Percentiles rank a stretch among this genome's conserved stretches.
These are phyloP conservation scores for Thermophis baileyi DNA, from an alignment of 2,113 vertebrate species.

Conservation along the genomic window DNA sequence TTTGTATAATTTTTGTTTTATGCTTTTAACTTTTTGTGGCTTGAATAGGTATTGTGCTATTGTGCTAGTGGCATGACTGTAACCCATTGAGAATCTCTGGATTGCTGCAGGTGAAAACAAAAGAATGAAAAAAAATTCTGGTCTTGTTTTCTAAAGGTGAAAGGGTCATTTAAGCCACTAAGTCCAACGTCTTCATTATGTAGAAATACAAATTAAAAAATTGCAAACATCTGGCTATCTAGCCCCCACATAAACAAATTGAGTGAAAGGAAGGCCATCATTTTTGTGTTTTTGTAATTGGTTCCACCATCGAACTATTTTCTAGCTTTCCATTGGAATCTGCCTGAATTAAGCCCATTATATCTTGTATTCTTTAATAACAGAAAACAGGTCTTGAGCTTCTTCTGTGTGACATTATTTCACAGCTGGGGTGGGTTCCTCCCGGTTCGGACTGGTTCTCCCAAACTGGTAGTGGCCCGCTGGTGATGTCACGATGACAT, in stretches of 20 bases:
- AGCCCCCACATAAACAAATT: neutral
- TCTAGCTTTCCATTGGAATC: neutral
- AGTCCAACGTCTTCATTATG: neutral
- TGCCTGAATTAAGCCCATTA: neutral
- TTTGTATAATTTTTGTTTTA: neutral
- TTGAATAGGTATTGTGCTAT: neutral
- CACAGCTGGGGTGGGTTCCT: no score
- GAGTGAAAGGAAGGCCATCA: neutral
- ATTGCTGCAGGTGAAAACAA: neutral
- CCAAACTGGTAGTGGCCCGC: no score
- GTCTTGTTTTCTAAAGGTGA: neutral
- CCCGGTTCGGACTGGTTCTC: no score
- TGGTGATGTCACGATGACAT: no score
- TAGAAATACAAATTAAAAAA: neutral
- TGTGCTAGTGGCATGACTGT: neutral
- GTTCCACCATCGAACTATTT: neutral
- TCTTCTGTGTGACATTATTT: neutral
- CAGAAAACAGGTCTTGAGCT: neutral
- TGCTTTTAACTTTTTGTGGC: neutral
- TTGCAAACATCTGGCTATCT: neutral
- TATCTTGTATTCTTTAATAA: neutral
- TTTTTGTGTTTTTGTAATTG: neutral
- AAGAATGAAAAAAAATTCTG: neutral
- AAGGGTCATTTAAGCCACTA: neutral
- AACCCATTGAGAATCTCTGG: neutral